These are phyloP conservation scores for Desoria tigrina DNA, from an alignment of 2,888 invertebrate species.

Conservation along the genomic window DNA sequence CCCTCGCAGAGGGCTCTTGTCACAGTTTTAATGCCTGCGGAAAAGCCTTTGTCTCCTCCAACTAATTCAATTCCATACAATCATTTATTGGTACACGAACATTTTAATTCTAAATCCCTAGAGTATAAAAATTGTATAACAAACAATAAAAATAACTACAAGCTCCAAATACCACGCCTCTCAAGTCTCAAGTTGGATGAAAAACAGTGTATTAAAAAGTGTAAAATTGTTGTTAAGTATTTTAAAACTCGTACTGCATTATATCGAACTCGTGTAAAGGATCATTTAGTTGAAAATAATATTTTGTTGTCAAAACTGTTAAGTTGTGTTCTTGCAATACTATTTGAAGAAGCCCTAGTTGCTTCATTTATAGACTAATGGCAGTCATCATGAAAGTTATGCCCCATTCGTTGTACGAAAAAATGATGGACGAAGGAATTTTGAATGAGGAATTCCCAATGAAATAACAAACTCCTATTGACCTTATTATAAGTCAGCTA, in stretches of 20 bases:
- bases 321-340: not conserved
- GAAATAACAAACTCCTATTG: not conserved
- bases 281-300: not conserved
- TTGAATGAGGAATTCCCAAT: not conserved
- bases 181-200: not conserved
- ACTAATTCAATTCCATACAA: no score
- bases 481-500: not conserved
- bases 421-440: not conserved
- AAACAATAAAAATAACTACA: no score
- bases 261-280: not conserved
- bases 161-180: no score
- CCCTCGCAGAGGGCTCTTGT: no score
- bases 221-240: not conserved
- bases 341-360: not conserved
- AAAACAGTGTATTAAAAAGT: not conserved
- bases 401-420: not conserved
- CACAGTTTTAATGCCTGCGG: no score
- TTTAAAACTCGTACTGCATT: not conserved
- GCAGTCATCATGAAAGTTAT: not conserved
- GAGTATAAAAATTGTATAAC: no score
- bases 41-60: no score
- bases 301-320: not conserved
- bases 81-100: no score
- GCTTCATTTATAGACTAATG: not conserved
- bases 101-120: no score